Conservation (phyloP, 2,113 vertebrate genomes). For the Albula glossodonta region DNA sequence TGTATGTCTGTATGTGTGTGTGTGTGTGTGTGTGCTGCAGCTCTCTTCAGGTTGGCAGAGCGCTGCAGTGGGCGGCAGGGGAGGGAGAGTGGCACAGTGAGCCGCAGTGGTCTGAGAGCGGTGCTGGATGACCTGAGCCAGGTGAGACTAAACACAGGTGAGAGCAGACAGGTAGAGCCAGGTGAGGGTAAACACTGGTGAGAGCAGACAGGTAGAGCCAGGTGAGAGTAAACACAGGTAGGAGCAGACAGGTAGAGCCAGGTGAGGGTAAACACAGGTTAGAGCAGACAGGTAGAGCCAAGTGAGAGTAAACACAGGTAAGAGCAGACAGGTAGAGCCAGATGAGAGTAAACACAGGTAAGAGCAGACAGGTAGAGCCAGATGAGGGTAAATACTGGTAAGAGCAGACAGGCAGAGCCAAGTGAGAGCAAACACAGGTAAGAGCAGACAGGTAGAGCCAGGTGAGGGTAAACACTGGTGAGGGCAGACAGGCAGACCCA, state of each 20-base stretch:
- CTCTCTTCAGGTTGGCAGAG: constrained; percentile 70
- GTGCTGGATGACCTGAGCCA: constrained; percentile 78
- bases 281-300: background rate
- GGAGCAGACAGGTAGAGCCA: background rate
- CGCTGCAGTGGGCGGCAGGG: constrained; percentile 32
- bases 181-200: no score
- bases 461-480: background rate
- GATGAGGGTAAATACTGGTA: no score
- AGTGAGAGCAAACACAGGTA: background rate
- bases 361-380: background rate
- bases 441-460: background rate
- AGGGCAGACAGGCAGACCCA: background rate
- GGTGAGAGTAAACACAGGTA: background rate
- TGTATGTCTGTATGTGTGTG: background rate
- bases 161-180: background rate
- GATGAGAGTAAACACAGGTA: no score
- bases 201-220: no score
- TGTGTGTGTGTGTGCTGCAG: constrained; percentile 49
- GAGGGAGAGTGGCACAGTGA: constrained; percentile 53
- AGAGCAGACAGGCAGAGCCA: background rate
- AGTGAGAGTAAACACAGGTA: no score
- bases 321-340: no score
- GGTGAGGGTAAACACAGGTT: background rate
- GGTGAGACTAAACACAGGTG: constrained; percentile 55
- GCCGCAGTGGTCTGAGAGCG: constrained; percentile 63